Conservation (phyloP, 2,113 vertebrate genomes). For the Dasypus novemcinctus region DNA sequence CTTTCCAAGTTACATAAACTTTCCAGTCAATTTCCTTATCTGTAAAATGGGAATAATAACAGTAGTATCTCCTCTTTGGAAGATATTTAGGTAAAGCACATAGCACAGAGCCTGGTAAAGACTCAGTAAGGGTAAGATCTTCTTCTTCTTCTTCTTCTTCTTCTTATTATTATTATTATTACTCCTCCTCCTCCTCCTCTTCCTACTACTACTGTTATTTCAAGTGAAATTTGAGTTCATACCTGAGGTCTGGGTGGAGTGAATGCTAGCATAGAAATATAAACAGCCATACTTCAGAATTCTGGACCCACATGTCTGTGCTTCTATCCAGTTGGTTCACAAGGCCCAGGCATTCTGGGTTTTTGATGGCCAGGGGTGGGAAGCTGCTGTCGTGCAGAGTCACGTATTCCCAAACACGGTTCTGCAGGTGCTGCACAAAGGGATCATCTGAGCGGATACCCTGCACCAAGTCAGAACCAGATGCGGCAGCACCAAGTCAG, state of each 20-base stretch:
- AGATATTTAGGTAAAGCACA: neutral
- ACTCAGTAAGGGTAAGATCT: neutral
- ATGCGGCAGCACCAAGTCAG: accelerated
- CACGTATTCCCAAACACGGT: conserved; percentile 93
- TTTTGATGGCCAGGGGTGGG: conserved; percentile 93
- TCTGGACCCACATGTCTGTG: conserved; percentile 88
- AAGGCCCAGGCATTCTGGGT: conserved; percentile 91
- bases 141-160: too few species aligned
- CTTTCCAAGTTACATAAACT: neutral
- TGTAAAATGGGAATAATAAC: neutral
- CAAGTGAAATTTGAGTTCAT: neutral
- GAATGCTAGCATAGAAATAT: conserved; percentile 90
- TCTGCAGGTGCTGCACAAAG: conserved; percentile 79
- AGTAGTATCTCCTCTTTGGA: neutral
- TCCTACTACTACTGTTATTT: neutral
- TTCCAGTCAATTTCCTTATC: neutral
- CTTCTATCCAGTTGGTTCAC: conserved; percentile 88
- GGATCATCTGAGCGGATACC: neutral
- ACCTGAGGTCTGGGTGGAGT: conserved; percentile 90
- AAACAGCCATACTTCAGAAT: conserved; percentile 93
- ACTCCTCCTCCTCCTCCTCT: too few species aligned
- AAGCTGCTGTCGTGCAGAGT: conserved; percentile 91
- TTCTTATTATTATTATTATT: too few species aligned
- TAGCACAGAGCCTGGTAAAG: too few species aligned
- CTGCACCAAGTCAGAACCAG: neutral